phyloP scores from a whole-genome alignment of 2,888 invertebrate species.

The Sinopyrophorus schimmeli region DNA sequence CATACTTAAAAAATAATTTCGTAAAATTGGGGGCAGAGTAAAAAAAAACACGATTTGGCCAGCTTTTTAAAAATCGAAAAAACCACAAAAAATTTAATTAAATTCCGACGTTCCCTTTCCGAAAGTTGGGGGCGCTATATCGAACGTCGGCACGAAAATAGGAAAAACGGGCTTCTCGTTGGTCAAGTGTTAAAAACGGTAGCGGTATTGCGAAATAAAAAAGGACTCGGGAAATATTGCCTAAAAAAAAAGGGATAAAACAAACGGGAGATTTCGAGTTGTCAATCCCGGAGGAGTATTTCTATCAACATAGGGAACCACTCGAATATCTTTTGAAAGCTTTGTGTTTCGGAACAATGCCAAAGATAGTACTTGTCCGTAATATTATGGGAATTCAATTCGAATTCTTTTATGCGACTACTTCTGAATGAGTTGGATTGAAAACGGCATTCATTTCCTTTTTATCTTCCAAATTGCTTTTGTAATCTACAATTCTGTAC shows the following conservation, averaged over 20 bases:
- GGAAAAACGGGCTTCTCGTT: not conserved
- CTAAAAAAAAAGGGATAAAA: constrained; percentile 17
- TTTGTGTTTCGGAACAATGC: constrained; percentile 35
- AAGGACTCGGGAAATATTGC: too few relatives aligned
- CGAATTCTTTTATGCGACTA: constrained; percentile 31
- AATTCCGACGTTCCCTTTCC: too few relatives aligned
- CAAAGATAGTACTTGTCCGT: constrained; percentile 34
- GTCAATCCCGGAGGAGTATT: constrained; percentile 28
- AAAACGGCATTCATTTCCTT: constrained; percentile 29
- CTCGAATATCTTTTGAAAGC: constrained; percentile 34
- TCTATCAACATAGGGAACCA: constrained; percentile 32
- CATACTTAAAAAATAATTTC: too few relatives aligned
- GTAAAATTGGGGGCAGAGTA: too few relatives aligned
- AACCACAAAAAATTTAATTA: not conserved
- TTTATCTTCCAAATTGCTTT: constrained; percentile 32
- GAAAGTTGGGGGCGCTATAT: too few relatives aligned
- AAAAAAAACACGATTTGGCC: too few relatives aligned
- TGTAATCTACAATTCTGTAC: constrained; percentile 28
- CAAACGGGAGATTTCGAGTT: constrained; percentile 28
- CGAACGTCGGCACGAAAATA: too few relatives aligned
- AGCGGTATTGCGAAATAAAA: constrained; percentile 10
- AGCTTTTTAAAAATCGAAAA: too few relatives aligned
- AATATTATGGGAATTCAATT: constrained; percentile 32
- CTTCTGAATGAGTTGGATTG: constrained; percentile 31
- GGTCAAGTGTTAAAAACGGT: not conserved